Evolutionary conservation across 2,797 vertebrate species (phyloP).

Genomic region (Corythornis leucogaster): DNA sequence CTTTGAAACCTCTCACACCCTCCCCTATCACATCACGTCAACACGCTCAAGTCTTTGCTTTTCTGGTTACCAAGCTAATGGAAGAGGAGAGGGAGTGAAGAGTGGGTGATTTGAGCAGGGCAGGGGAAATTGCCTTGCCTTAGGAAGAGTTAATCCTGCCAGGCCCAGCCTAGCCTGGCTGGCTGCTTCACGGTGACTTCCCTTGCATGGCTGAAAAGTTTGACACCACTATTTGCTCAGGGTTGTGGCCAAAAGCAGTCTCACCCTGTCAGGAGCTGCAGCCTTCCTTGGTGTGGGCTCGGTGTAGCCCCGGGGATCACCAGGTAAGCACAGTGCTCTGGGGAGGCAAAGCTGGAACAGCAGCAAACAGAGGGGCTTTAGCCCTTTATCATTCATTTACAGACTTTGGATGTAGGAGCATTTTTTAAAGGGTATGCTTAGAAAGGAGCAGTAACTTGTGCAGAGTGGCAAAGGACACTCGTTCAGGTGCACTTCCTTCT

Average conservation of each 20-base stretch:
- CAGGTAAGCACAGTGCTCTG: neutral
- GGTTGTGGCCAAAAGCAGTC: neutral
- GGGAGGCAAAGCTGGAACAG: neutral
- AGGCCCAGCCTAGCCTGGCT: neutral
- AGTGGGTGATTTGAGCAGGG: neutral
- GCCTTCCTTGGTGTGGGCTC: neutral
- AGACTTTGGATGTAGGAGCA: neutral
- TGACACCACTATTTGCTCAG: conserved; percentile 6
- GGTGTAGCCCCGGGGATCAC: neutral
- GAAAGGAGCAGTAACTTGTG: neutral
- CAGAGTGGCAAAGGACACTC: neutral
- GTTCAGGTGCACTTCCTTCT: neutral
- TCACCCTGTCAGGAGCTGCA: neutral
- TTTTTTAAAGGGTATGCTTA: neutral
- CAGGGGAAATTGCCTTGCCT: neutral
- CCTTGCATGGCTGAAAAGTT: neutral
- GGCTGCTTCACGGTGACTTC: neutral
- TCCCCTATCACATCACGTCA: neutral
- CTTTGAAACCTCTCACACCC: neutral
- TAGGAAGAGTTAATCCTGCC: neutral
- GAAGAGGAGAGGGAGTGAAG: neutral
- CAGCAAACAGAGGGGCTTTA: neutral
- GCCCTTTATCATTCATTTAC: neutral
- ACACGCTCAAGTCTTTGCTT: neutral
- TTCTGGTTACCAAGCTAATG: neutral